Conservation (phyloP, 2,113 vertebrate genomes). For the Genyomyrus donnyi region DNA sequence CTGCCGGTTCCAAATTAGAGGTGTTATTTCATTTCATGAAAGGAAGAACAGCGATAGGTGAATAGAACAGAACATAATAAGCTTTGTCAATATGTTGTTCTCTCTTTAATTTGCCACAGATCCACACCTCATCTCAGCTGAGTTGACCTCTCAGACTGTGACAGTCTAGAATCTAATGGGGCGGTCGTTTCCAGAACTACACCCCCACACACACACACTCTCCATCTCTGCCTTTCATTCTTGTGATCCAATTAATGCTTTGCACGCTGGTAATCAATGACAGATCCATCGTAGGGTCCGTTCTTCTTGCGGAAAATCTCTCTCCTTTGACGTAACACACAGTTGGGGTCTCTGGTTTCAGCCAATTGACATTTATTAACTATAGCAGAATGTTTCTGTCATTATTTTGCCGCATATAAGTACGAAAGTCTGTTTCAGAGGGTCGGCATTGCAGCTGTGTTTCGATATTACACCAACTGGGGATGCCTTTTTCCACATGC, state of each 20-base stretch:
- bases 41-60: not conserved
- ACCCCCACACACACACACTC: not conserved
- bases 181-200: not conserved
- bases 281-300: not conserved
- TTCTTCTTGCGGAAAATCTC: not conserved
- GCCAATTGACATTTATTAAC: not conserved
- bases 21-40: not conserved
- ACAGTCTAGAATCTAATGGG: not conserved
- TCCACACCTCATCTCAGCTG: not conserved
- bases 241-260: conserved; percentile 11
- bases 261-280: not conserved
- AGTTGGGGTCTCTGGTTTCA: not conserved
- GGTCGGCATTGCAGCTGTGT: not conserved
- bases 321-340: not conserved
- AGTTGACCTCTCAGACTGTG: not conserved
- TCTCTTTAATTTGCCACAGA: not conserved
- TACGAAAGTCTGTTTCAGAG: not conserved
- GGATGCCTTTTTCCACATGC: not conserved
- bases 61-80: not conserved
- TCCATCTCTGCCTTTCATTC: not conserved
- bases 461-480: not conserved
- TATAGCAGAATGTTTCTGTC: not conserved
- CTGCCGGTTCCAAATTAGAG: not conserved
- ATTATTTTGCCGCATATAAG: not conserved
- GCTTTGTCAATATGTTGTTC: not conserved